Conservation (phyloP, 2,888 invertebrate genomes). For the Phengaris arion region DNA sequence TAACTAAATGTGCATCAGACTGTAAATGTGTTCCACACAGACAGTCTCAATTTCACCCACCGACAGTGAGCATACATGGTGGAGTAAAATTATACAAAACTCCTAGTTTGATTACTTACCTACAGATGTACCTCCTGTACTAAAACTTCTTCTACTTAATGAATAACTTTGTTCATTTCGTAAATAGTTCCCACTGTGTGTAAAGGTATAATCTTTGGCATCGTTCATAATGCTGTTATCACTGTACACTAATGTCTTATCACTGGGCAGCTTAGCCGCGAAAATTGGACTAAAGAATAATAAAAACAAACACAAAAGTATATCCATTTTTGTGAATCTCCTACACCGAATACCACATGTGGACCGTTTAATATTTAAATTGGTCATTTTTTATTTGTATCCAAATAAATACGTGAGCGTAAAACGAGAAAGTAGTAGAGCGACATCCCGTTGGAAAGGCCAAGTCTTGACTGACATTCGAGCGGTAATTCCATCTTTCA, state of each 20-base stretch:
- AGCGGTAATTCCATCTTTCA: slow-evolving; percentile 20
- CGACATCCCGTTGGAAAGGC: slow-evolving; percentile 22
- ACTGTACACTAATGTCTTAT: slow-evolving; percentile 45
- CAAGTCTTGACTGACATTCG: slow-evolving; percentile 28
- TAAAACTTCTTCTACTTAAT: slow-evolving; percentile 15
- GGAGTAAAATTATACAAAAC: neutral
- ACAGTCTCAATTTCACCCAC: neutral
- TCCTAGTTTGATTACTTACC: slow-evolving; percentile 33
- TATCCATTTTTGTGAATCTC: slow-evolving; percentile 47
- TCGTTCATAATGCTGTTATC: slow-evolving; percentile 38
- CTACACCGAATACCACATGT: slow-evolving; percentile 68
- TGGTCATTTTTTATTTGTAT: slow-evolving; percentile 54
- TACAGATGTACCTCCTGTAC: slow-evolving; percentile 30
- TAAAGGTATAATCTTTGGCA: slow-evolving; percentile 49
- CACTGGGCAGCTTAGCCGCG: slow-evolving; percentile 49
- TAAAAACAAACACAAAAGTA: slow-evolving; percentile 57
- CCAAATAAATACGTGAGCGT: slow-evolving; percentile 34
- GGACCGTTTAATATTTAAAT: slow-evolving; percentile 74
- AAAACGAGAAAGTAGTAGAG: slow-evolving; percentile 28
- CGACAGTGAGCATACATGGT: neutral
- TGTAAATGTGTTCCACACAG: neutral
- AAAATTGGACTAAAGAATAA: slow-evolving; percentile 57
- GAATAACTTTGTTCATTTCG: slow-evolving; percentile 33
- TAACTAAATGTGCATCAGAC: too few species aligned
- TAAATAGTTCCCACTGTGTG: slow-evolving; percentile 45